Evolutionary conservation across 2,113 vertebrate species (phyloP), one percentile per base, ranked within the genome.

Genomic region (Cryptomyrus ogoouensis): DNA sequence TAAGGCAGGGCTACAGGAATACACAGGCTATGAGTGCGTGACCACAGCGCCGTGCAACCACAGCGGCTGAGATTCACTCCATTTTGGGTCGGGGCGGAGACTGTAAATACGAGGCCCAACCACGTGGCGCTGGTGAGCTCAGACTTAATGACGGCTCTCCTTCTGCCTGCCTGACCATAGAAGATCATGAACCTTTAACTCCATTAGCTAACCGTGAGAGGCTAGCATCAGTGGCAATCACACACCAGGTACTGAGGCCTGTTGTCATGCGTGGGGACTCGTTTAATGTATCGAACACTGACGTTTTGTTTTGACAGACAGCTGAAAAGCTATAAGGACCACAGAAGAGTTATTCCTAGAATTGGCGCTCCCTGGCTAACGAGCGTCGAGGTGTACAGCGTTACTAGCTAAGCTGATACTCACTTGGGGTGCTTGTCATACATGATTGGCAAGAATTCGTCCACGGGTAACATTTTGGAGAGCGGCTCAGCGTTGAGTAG

Each of bases 371-470:
- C 66, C 56, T 56, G 56, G 15, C 24, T 46, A 85, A 77, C 19
- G 7, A 49, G 35, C n/a, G 12, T 24, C 2, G 50, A 42, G 39
- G 27, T 21, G 66, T 50, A n/a, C 31, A n/a, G 47, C 39, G 7
- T 19, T 24, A 8, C 35, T 17, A 84, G 10, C 86, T 12, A 7
- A 31, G 12, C 0, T 87, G 17, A 9, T 56, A 94, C 97, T 90
- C 94, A 99, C 98, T 98, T 99, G 91, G 97, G 97, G 91, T 99
- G 98, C 90, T 95, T 98, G 96, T 99, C 96, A 0, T 98, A 99
- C 98, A 99, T 99, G 94, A 99, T 96, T 93, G 98, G 98, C 90
- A 99, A 95, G 93, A 98, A 99, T 91, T 99, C 98, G 0, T 99
- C 98, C n/a, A 99, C 97, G 0, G 98, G 98, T 88, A 99, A 95